Evolutionary conservation across 2,113 vertebrate genomes (phyloP), one percentile per base, ranked within the genome.

Genomic region (Cromileptes altivelis): DNA sequence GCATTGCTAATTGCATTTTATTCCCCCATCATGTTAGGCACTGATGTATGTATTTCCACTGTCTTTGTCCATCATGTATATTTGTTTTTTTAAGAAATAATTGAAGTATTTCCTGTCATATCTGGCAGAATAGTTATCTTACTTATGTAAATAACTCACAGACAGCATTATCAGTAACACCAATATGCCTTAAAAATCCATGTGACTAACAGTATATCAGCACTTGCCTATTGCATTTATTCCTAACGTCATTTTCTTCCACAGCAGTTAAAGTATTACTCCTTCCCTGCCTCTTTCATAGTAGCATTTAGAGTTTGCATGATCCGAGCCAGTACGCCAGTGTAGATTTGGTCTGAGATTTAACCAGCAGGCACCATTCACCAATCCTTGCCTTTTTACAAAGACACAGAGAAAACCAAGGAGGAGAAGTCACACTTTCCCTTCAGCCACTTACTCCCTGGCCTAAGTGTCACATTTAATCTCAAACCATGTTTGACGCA

Each of bases 391-490:
- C 19, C 14, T 80, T 58, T 68, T 81, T 14, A 47, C 45, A 17
- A 57, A 70, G 49, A 42, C 23, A 13, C 42, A 40, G 33, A 50
- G 50, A 33, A 81, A 77, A 67, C 57, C 0, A 17, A 49, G 56
- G 33, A 76, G 37, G 12, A 65, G 37, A 67, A 47, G 37, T 78
- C 71, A 13, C 70, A 65, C 56, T 93, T 40, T 45, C 55, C 81
- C 71, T 68, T 21, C 76, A 80, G 69, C 77, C 75, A 9, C 57
- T 82, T 18, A 19, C 73, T 74, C 47, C 61, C 45, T 81, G 70
- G 57, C 74, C 70, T 52, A 19, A 30, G 33, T 79, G 73, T 81
- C 80, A 57, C 70, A 47, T 74, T 67, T 58, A 61, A 85, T 78
- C 25, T 82, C 25, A 68, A n/a, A 14, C 52, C 12, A 49, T 75